Evolutionary conservation across 2,113 vertebrate genomes (phyloP), one percentile per base, ranked within the genome.

Genomic region (Aramus guarauna): DNA sequence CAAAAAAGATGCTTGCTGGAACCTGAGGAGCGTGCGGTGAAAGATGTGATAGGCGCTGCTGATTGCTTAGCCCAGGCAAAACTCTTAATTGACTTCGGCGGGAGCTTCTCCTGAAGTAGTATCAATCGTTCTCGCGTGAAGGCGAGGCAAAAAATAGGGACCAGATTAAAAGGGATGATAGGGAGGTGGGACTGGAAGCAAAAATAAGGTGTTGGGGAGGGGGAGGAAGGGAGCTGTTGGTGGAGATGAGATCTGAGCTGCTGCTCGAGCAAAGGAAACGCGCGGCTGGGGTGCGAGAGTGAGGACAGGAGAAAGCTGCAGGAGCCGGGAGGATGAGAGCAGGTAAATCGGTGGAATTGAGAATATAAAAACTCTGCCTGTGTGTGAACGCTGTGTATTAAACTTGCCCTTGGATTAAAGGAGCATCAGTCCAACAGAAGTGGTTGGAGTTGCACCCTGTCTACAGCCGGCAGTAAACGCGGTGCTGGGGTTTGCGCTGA

Each of bases 81-180:
- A 80, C 27, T 4, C 77, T 41, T 41, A 4, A 24, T 7, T 34
- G 75, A 53, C 43, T 85, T 53, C 2, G 5, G 39, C 10, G 0
- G 83, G 76, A 47, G 15, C 83, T 56, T 50, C 50, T 53, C 30
- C 29, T 37, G 63, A 15, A 48, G 37, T 1, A 9, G 58, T 10
- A 3, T 5, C 37, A 3, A 3, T 22, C 3, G 4, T 23, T 67
- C 1, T 23, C 1, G 3, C 21, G 71, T 9, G 5, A 45, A 53
- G 22, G 62, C 36, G 12, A 76, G 23, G 93, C 15, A 32, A 74
- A n/a, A 76, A 83, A 3, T 52, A 85, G 53, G 90, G 69, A 77
- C 21, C 4, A 6, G 85, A 16, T 94, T 76, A 36, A 78, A 92
- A 58, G 37, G 50, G 59, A 5, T 58, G 69, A 7, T 20, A 6